Evolutionary conservation across 2,797 vertebrate genomes (phyloP), one percentile per base, ranked within the genome.

Genomic region (Gephyroberyx darwinii): DNA sequence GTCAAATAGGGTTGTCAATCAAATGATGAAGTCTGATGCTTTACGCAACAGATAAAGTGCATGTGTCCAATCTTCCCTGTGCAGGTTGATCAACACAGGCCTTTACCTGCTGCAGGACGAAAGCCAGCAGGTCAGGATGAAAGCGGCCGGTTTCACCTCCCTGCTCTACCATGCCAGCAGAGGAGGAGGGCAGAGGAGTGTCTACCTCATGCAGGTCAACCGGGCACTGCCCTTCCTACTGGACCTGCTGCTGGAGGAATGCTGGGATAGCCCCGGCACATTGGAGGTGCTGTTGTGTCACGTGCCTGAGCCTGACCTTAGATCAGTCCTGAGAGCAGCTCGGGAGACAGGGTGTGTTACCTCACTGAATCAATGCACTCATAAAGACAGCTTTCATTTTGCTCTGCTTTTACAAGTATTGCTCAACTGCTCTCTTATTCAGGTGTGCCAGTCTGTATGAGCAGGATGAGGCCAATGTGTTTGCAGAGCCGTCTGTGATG

Each of bases 51-150:
- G 5, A 26, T 26, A 26, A 53, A 57, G 35, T 16, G 17, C 60
- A 64, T 55, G 30, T 33, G 17, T 57, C 50, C 2, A 35, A 5
- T 84, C 71, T 70, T 33, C 66, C 64, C 59, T 35, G 12, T 78
- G 35, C 75, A 96, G 96, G 85, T 73, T 95, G 84, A 91, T 96
- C 72, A 90, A 83, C 45, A 64, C 82, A 1, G 94, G 92, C 65
- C 82, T 97, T 53, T 81, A 88, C 83, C 86, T 97, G 74, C 94
- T 98, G 62, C 96, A 97, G 89, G 96, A 98, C 5, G 95, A 96
- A 87, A 94, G 91, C 72, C 92, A 87, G 17, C 84, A 88, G 63
- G 95, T 96, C 55, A 93, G 96, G 78, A 84, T 84, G 0, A 92
- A 92, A 82, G 92, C 92, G 0, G 91, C 95, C 0, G 45, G 81